Conservation (phyloP, 2,888 invertebrate species). For the Spodoptera exigua region DNA sequence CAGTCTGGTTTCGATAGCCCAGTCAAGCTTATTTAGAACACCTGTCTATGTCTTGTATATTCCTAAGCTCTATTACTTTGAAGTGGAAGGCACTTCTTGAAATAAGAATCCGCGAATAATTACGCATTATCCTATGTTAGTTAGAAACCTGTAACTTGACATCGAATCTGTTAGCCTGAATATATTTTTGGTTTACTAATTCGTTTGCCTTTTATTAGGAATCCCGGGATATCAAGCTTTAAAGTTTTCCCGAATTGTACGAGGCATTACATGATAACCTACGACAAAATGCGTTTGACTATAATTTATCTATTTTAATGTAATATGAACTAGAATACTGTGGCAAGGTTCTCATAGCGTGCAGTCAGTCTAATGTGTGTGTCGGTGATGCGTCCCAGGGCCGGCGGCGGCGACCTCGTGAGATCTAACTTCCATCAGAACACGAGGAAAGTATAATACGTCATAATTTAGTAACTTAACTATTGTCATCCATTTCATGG, state of each 20-base stretch:
- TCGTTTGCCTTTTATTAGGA: slow-evolving; percentile 14
- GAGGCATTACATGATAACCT: slow-evolving; percentile 31
- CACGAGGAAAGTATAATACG: slow-evolving; percentile 58
- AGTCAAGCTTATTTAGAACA: slow-evolving; percentile 5
- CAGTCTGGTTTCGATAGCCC: slow-evolving; percentile 35
- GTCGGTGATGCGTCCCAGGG: slow-evolving; percentile 59
- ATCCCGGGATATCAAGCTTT: slow-evolving; percentile 14
- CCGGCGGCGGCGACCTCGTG: slow-evolving; percentile 49
- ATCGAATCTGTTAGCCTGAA: slow-evolving; percentile 10
- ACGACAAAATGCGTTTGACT: slow-evolving; percentile 35
- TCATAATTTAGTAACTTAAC: slow-evolving; percentile 74
- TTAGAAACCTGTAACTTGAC: slow-evolving; percentile 17
- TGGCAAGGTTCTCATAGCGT: slow-evolving; percentile 62
- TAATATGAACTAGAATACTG: slow-evolving; percentile 63
- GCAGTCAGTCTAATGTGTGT: slow-evolving; percentile 49
- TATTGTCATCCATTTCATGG: slow-evolving; percentile 81
- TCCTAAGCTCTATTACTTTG: slow-evolving; percentile 19
- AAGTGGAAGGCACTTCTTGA: slow-evolving; percentile 41
- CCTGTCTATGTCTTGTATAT: slow-evolving; percentile 4
- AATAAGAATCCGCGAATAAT: slow-evolving; percentile 16
- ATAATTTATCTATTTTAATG: slow-evolving; percentile 46
- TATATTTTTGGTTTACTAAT: slow-evolving; percentile 38
- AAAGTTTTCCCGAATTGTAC: slow-evolving; percentile 11
- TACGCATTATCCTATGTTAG: slow-evolving; percentile 13
- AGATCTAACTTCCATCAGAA: slow-evolving; percentile 65